phyloP scores from a whole-genome alignment of 2,888 invertebrate species.

The Chloroclysta siterata region DNA sequence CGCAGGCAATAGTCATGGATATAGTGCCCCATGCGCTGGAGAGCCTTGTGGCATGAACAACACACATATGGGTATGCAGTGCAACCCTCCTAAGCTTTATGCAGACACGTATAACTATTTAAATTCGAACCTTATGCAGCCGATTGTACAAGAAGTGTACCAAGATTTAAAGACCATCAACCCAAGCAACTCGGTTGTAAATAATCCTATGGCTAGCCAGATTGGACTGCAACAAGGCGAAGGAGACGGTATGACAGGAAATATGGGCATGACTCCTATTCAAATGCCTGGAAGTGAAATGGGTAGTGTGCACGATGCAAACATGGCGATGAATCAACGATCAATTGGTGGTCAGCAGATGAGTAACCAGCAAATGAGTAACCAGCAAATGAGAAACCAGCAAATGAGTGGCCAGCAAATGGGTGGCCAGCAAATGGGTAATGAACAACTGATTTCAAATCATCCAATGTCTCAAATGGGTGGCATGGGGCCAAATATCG shows the following conservation, averaged over 20 bases:
- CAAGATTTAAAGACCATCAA: constrained; percentile 68
- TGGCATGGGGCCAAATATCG: constrained; percentile 69
- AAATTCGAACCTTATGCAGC: constrained; percentile 72
- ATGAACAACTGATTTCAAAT: constrained; percentile 13
- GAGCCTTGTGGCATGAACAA: constrained; percentile 49
- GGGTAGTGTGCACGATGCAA: constrained; percentile 1
- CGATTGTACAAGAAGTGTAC: constrained; percentile 73
- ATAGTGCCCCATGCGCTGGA: constrained; percentile 49
- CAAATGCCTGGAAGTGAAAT: constrained; percentile 23
- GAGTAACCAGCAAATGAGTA: constrained; percentile 31
- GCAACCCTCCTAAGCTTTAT: constrained; percentile 68
- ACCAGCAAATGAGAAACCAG: constrained; percentile 34
- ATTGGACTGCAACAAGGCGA: constrained; percentile 55
- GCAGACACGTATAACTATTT: constrained; percentile 72
- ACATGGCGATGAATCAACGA: constrained; percentile 10
- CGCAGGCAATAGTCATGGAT: constrained; percentile 35
- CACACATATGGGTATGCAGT: constrained; percentile 57
- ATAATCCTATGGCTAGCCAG: constrained; percentile 60
- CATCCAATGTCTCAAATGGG: constrained; percentile 41
- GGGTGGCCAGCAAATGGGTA: constrained; percentile 33
- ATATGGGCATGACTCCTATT: constrained; percentile 22
- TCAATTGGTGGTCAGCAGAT: constrained; percentile 34
- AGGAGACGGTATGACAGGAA: constrained; percentile 22
- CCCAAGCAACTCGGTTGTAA: constrained; percentile 67
- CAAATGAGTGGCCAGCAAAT: constrained; percentile 36